Evolutionary conservation across 2,888 invertebrate species (phyloP), one percentile per base, ranked within the genome.

Genomic region (Leucophenga montana): DNA sequence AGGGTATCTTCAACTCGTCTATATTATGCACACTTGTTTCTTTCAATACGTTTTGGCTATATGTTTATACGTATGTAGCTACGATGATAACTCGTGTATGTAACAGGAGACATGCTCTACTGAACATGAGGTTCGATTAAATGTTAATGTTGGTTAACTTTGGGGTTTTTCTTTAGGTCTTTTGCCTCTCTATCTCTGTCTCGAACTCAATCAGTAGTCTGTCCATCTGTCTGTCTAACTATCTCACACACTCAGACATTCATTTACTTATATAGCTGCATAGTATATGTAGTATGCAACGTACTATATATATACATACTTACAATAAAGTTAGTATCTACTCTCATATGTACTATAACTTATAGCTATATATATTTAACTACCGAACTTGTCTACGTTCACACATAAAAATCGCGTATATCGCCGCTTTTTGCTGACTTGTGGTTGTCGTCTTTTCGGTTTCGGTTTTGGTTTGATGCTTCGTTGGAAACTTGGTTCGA

Each of bases 61-160:
- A 66, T 71, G 27, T 69, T 68, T 48, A 64, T 70, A 66, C 74
- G 67, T 72, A 33, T 73, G 39, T n/a, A n/a, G n/a, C n/a, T n/a
- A 70, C 66, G 76, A 70, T 78, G 82, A 81, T 84, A 83, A 75
- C 79, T 80, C 74, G 78, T 59, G 59, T 85, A 78, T 84, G 82
- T 80, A 82, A 83, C 86, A 86, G 86, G 86, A 86, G 86, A 86
- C 82, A 86, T 82, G 86, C 86, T 86, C 86, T 86, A 86, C 85
- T 86, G 86, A 86, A 86, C 86, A 84, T 85, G 85, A 86, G 85
- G 86, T 86, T 86, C 86, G 86, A 86, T 86, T 86, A 86, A 86
- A 86, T 86, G 86, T 85, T 86, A 86, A 86, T 86, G 85, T 86
- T 86, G 86, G 85, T 86, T 86, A 85, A 86, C 85, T 86, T 86